Evolutionary conservation across 2,888 invertebrate genomes (phyloP).

Genomic region (Temnothorax rugatulus): DNA sequence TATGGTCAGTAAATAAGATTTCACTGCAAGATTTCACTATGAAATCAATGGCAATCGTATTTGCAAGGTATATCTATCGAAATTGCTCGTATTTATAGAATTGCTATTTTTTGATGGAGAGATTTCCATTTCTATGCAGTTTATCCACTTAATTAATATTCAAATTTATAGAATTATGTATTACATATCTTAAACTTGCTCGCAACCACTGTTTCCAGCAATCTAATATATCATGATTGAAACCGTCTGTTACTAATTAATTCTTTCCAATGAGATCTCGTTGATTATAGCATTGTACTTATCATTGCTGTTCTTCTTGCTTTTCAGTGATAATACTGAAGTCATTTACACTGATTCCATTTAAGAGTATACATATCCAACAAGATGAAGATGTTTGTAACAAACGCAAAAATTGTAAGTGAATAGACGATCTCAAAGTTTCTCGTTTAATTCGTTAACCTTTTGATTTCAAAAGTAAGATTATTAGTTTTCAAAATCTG

Average conservation of each 20-base stretch:
- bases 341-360: background rate
- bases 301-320: background rate
- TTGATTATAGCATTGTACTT: background rate
- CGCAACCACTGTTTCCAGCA: background rate
- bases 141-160: background rate
- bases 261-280: background rate
- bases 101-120: background rate
- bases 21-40: conserved; percentile 11
- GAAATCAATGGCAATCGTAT: background rate
- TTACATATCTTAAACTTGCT: background rate
- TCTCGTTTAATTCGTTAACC: background rate
- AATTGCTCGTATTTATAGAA: background rate
- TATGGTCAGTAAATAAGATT: conserved; percentile 11
- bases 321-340: background rate
- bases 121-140: background rate
- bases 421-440: background rate
- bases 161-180: background rate
- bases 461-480: background rate
- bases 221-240: background rate
- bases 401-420: background rate
- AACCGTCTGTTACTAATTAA: background rate
- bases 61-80: background rate
- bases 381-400: background rate
- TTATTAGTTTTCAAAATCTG: background rate
- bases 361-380: background rate